Conservation (phyloP, 2,888 invertebrate species). For the Tricholauxania praeusta region DNA sequence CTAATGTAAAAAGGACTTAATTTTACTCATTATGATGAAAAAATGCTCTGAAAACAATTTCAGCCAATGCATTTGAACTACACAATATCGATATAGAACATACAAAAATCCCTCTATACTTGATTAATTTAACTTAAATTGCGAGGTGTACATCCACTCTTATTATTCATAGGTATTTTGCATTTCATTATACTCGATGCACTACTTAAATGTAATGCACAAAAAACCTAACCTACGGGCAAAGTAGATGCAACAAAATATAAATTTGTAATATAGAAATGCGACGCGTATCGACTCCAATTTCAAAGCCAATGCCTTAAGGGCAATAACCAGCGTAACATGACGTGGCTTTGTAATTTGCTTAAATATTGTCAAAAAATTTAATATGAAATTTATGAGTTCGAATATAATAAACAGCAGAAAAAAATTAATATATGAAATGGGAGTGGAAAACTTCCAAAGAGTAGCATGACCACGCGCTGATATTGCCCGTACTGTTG, state of each 20-base stretch:
- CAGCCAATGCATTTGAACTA: too few species aligned
- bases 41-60: too few species aligned
- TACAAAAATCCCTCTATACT: too few species aligned
- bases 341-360: conserved; percentile 22
- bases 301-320: conserved; percentile 22
- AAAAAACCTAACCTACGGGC: background rate
- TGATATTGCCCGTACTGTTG: background rate
- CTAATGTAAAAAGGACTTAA: too few species aligned
- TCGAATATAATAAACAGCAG: background rate
- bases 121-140: background rate
- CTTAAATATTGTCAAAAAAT: conserved; percentile 32
- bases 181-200: conserved; percentile 28
- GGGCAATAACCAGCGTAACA: background rate
- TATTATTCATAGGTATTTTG: background rate
- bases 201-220: conserved; percentile 23
- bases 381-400: conserved; percentile 30
- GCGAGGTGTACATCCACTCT: conserved; percentile 9
- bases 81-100: too few species aligned
- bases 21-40: too few species aligned
- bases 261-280: conserved; percentile 4
- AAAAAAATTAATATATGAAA: background rate
- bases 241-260: conserved; percentile 12
- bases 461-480: background rate
- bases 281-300: conserved; percentile 14
- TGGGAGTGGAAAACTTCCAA: background rate